phyloP scores from a whole-genome alignment of 1,140 invertebrate genomes.

The Gryllus bimaculatus region DNA sequence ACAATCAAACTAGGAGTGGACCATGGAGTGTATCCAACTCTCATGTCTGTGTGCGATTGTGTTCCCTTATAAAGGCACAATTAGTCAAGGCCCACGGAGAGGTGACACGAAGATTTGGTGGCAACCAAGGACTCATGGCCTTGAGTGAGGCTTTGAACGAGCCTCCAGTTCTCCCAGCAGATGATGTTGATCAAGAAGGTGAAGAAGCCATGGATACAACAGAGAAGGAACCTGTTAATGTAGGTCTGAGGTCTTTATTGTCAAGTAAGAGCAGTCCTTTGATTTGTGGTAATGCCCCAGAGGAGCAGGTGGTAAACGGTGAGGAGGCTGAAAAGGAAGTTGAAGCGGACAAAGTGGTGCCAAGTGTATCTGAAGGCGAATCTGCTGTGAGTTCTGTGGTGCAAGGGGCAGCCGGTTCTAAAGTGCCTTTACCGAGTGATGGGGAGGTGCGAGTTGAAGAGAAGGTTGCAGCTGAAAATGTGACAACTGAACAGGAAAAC shows the following conservation, averaged over 20 bases:
- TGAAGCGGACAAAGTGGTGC: no score
- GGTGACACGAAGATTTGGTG: slow-evolving; percentile 45
- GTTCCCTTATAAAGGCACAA: slow-evolving; percentile 62
- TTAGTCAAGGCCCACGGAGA: slow-evolving; percentile 59
- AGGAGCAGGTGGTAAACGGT: slow-evolving; percentile 7
- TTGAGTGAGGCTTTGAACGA: slow-evolving; percentile 37
- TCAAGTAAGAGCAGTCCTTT: not conserved
- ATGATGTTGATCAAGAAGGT: slow-evolving; percentile 10
- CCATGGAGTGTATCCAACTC: slow-evolving; percentile 14
- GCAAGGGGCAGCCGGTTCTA: not conserved
- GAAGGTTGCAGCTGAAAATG: slow-evolving; percentile 13
- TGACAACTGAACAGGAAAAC: no score
- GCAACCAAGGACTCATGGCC: slow-evolving; percentile 32
- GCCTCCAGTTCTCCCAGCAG: slow-evolving; percentile 23
- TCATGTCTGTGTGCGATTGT: slow-evolving; percentile 58
- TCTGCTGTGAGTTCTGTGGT: not conserved
- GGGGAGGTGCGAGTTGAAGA: slow-evolving; percentile 11
- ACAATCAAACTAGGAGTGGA: no score
- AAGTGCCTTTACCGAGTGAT: not conserved
- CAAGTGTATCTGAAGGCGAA: not conserved
- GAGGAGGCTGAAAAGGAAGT: slow-evolving; percentile 12
- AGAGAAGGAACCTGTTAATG: slow-evolving; percentile 11
- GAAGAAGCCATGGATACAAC: slow-evolving; percentile 15
- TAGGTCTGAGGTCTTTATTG: not conserved
- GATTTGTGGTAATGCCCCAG: not conserved